These are phyloP conservation scores for Mylabris phalerata DNA, from an alignment of 1,140 invertebrate species.

Conservation along the genomic window DNA sequence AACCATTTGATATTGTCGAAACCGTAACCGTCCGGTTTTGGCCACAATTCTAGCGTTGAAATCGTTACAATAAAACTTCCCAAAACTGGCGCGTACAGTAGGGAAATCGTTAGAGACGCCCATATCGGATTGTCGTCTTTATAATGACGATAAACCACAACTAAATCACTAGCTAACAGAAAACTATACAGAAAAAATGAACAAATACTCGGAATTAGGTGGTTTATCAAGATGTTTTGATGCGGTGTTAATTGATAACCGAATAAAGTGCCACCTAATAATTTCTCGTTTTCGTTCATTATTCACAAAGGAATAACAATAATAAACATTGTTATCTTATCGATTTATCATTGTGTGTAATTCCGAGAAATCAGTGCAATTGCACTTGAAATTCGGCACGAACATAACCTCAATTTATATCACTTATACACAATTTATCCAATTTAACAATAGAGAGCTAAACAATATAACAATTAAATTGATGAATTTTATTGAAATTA, in stretches of 20 bases:
- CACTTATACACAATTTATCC: no score
- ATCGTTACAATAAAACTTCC: constrained; percentile 47
- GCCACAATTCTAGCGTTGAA: constrained; percentile 49
- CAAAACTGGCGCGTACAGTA: constrained; percentile 48
- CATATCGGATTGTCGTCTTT: constrained; percentile 44
- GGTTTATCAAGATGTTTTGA: constrained; percentile 45
- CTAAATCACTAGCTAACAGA: constrained; percentile 46
- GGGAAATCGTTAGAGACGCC: constrained; percentile 43
- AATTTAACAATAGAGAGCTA: no score
- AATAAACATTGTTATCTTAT: no score
- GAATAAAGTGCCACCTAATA: constrained; percentile 17
- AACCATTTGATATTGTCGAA: constrained; percentile 46
- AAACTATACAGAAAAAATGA: constrained; percentile 43
- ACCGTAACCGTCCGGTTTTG: constrained; percentile 29
- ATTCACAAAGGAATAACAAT: no score
- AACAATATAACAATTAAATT: no score
- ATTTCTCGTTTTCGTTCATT: no score
- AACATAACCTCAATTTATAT: no score
- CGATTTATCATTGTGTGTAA: no score
- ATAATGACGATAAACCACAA: constrained; percentile 45
- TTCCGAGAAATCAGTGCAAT: no score
- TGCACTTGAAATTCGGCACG: no score
- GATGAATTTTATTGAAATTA: no score
- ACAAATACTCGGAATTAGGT: constrained; percentile 44
- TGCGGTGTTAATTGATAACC: constrained; percentile 39